phyloP scores from a whole-genome alignment of 2,888 invertebrate genomes.

The Melipona beecheii region DNA sequence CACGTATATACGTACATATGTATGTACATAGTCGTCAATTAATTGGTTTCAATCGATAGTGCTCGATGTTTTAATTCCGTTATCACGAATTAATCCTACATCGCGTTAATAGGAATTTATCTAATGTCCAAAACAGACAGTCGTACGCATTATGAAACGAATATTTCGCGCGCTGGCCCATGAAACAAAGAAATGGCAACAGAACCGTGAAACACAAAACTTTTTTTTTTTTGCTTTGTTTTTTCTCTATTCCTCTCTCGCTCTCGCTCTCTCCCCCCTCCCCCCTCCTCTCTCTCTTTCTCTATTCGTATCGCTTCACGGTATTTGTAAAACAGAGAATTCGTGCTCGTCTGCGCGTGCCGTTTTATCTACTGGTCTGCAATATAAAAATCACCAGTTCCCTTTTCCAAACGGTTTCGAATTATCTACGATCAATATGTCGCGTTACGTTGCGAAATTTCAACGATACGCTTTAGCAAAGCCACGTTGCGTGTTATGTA shows the following conservation, averaged over 20 bases:
- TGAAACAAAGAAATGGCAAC: neutral
- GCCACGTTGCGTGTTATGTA: neutral
- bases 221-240: neutral
- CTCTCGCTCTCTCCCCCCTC: neutral
- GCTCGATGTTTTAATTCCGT: slow-evolving; percentile 11
- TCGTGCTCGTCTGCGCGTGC: neutral
- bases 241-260: neutral
- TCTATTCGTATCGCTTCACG: neutral
- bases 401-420: neutral
- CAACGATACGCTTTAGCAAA: neutral
- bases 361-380: neutral
- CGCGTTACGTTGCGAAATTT: neutral
- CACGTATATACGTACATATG: too few relatives aligned
- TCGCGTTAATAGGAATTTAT: neutral
- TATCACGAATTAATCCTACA: neutral
- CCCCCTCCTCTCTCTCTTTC: too few relatives aligned
- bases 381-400: slow-evolving; percentile 10
- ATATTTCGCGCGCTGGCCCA: neutral
- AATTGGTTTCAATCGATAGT: neutral
- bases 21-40: neutral
- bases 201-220: slow-evolving; percentile 21
- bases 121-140: neutral
- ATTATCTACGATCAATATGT: neutral
- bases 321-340: slow-evolving; percentile 21
- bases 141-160: slow-evolving; percentile 3